A percentile compares a stretch with the other conserved stretches of the same genome.
phyloP scores from a whole-genome alignment of 1,140 invertebrate genomes.

The Philopotamus ludificatus region DNA sequence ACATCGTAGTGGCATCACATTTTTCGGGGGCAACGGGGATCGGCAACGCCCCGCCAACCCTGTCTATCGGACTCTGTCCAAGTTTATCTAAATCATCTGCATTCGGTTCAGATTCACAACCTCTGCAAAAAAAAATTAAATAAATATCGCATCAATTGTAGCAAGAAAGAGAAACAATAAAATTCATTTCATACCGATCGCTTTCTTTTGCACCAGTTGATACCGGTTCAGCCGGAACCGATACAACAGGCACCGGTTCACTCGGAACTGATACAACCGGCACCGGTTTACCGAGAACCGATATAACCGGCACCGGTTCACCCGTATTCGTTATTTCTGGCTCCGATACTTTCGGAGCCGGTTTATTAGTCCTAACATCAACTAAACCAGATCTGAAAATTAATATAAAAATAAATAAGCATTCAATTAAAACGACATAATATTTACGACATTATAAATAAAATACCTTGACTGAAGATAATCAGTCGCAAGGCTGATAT shows the following conservation, averaged over 20 bases:
- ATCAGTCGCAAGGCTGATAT: slow-evolving; percentile 68
- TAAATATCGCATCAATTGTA: slow-evolving; percentile 50
- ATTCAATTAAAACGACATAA: no score
- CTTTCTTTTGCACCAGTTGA: slow-evolving; percentile 42
- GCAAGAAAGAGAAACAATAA: no score
- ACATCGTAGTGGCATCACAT: slow-evolving; percentile 47
- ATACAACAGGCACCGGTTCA: no score
- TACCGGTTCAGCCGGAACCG: no score
- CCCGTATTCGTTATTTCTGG: no score
- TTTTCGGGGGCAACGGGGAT: slow-evolving; percentile 16
- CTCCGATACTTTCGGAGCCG: slow-evolving; percentile 17
- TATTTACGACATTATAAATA: no score
- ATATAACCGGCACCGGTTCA: no score
- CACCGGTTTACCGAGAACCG: no score
- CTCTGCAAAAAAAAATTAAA: slow-evolving; percentile 51
- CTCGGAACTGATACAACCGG: no score
- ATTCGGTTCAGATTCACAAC: slow-evolving; percentile 77
- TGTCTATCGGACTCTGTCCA: slow-evolving; percentile 59
- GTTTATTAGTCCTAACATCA: slow-evolving; percentile 23
- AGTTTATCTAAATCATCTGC: slow-evolving; percentile 82
- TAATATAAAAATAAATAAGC: no score
- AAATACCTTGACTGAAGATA: slow-evolving; percentile 64
- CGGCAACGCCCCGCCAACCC: slow-evolving; percentile 43
- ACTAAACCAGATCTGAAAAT: slow-evolving; percentile 30
- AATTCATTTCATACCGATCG: no score